Conservation (phyloP, 2,888 invertebrate species). For the Idaea biselata region DNA sequence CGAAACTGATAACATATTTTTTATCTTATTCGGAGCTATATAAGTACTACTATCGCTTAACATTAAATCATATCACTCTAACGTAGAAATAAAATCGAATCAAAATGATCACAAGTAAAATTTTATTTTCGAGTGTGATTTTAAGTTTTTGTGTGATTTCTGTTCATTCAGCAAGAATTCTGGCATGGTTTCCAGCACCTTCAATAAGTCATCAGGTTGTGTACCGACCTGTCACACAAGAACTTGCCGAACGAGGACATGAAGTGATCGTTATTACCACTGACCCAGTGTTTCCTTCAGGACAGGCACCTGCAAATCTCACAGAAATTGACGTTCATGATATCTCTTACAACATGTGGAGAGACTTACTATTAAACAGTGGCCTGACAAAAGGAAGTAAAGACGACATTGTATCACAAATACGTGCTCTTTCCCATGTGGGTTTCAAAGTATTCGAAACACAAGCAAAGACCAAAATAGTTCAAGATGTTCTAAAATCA, state of each 20-base stretch:
- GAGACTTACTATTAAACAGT: conserved; percentile 11
- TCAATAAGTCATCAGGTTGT: conserved; percentile 65
- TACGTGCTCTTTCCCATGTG: conserved; percentile 4
- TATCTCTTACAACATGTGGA: conserved; percentile 36
- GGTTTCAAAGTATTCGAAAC: conserved; percentile 18
- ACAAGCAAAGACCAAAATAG: conserved; percentile 29
- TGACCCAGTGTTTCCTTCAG: conserved; percentile 45
- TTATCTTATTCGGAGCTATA: background rate
- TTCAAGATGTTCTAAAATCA: conserved; percentile 26
- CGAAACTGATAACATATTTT: too few species aligned
- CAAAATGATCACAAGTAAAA: background rate
- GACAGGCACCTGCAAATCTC: conserved; percentile 41
- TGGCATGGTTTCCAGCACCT: conserved; percentile 50
- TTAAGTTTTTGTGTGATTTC: background rate
- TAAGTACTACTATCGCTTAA: background rate
- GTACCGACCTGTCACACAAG: conserved; percentile 49
- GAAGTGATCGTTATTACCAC: conserved; percentile 57
- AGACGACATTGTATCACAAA: conserved; percentile 23
- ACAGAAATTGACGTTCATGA: conserved; percentile 57
- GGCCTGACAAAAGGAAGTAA: conserved; percentile 11
- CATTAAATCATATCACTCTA: background rate
- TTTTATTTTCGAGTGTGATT: background rate
- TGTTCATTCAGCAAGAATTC: conserved; percentile 41
- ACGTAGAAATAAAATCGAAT: background rate
- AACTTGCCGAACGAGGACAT: conserved; percentile 59